These are phyloP conservation scores for Cantharis rufa DNA, from an alignment of 2,888 invertebrate species.

Conservation along the genomic window DNA sequence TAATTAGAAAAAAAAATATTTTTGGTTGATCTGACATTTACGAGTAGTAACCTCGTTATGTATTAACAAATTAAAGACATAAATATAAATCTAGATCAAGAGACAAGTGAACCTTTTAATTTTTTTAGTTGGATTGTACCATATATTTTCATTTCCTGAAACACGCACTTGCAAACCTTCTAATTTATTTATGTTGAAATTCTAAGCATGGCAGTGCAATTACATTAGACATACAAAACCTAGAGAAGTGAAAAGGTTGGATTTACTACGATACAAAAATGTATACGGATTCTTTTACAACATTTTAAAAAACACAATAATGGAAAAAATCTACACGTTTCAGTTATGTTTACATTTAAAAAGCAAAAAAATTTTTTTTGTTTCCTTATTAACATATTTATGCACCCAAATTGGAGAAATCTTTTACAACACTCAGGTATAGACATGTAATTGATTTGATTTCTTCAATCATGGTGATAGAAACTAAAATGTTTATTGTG, in stretches of 20 bases:
- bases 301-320: not conserved
- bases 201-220: slow-evolving; percentile 4
- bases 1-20: not conserved
- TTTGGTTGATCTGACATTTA: not conserved
- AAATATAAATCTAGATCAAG: not conserved
- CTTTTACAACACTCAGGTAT: not conserved
- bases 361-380: not conserved
- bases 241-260: not conserved
- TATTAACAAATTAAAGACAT: not conserved
- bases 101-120: slow-evolving; percentile 12
- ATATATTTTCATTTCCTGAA: slow-evolving; percentile 7
- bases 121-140: slow-evolving; percentile 4
- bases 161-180: slow-evolving; percentile 5
- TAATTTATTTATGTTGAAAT: slow-evolving; percentile 12
- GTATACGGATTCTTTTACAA: not conserved
- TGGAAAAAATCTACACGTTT: not conserved
- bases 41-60: not conserved
- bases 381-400: not conserved
- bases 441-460: not conserved
- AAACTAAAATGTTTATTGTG: not conserved
- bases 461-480: not conserved
- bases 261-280: not conserved
- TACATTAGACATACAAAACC: slow-evolving; percentile 6
- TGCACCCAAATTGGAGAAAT: not conserved
- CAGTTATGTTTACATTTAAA: not conserved